Evolutionary conservation across 2,797 vertebrate genomes (phyloP), one percentile per base, ranked within the genome.

Genomic region (Glossophaga mutica): DNA sequence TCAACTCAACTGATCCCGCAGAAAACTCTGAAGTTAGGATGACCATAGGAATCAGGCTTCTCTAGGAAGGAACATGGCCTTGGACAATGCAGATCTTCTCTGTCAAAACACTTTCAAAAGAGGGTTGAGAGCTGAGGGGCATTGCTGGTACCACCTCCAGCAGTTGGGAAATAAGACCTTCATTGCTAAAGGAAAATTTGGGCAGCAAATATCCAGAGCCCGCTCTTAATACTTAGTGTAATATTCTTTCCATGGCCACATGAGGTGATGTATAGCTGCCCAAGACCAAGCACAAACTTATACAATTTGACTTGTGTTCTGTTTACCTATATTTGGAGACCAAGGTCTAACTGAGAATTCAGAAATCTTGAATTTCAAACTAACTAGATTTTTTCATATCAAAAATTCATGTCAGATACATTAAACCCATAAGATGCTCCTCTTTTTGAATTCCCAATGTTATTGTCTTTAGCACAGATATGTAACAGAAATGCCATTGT

Each of bases 341-440:
- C n/a, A 73, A 88, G 1, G 19, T 81, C 44, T 82, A 52, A 73
- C 5, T 78, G 15, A 89, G 39, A 94, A 91, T 94, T 83, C 87
- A 88, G 71, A 96, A 55, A 92, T n/a, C 37, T 62, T 95, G 29
- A 42, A 34, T 94, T 96, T 94, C 39, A 79, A 87, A 87, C 67
- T 93, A 87, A 87, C n/a, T 67, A 50, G 52, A 24, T 34, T 55
- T 26, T 32, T 70, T 90, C 24, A 81, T 62, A 90, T 52, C 77
- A 86, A 88, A 90, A 90, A 48, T 84, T 81, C 15, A 77, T 52
- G 14, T 77, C 83, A 91, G 42, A 94, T 85, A 87, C 34, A 77
- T 59, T 48, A 82, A 81, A 87, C 50, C 50, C 6, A 22, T 52
- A 81, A 73, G n/a, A 48, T 24, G 9, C 2, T 57, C 21, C 73